Base-by-base conservation (phyloP, 2,888 invertebrate genomes). In the Eueremaeus valkanovi region DNA sequence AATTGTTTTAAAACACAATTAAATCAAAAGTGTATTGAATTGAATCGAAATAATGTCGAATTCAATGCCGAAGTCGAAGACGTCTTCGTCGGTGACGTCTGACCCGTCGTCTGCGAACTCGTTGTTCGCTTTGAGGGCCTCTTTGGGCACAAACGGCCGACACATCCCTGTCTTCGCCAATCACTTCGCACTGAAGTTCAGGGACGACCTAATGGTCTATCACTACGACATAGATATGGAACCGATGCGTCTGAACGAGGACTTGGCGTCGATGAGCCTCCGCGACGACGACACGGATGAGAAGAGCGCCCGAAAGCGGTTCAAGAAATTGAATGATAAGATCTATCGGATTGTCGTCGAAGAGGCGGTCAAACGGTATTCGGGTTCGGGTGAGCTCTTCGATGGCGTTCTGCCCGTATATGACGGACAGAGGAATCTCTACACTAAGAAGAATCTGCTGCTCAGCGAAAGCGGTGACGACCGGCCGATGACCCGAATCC, bases 361-460 rank as follows among this genome's bases (percentile, higher is more conserved):
- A 49, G 72, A 72, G 27, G 55, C 55, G 24, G 40, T 55, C 16
- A 72, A 49, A 16, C 72, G 24, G 6, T 72, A 51, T 21, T 51
- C 51, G 3, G 55, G 11, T 27, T 8, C 72, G 9, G 45, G 16
- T 0, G 27, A 27, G 2, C 31, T 72, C 5, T 74, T 74, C 49
- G 49, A 45, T n/a, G 68, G 55, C 29, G 33, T 74, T 49, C 1
- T 49, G 2, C 68, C 63, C 29, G 74, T 74, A 18, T 74, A 74
- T 66, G 74, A 74, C 45, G 74, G 74, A 72, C 68, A 68, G 49
- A 74, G 40, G 45, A 74, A 68, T 68, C 24, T 68, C 11, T 74
- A 73, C 29, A 36, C 73, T 16, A 33, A 55, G 0, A 73, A 73
- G 61, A 24, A 40, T 68, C 33, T 33, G 63, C 8, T 21, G 3